Evolutionary conservation across 2,113 vertebrate species (phyloP).

Genomic region (Neodon shergylaensis): DNA sequence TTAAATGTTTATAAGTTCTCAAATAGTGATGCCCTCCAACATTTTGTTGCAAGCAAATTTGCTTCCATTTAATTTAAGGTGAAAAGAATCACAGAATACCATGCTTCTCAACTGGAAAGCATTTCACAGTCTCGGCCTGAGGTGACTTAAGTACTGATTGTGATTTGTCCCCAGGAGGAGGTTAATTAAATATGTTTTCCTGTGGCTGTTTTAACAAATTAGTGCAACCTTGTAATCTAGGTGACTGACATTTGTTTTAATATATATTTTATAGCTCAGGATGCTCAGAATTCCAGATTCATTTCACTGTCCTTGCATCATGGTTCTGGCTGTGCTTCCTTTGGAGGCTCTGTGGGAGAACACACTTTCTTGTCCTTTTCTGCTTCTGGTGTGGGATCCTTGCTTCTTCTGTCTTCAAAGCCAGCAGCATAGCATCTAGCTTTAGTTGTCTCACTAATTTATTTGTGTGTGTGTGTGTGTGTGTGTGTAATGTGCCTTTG

Average conservation of each 20-base stretch:
- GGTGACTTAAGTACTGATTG: slow-evolving; percentile 10
- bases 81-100: slow-evolving; percentile 9
- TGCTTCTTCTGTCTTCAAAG: not conserved
- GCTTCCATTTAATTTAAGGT: not conserved
- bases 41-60: not conserved
- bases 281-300: not conserved
- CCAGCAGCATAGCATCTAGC: not conserved
- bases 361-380: not conserved
- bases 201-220: not conserved
- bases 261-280: not conserved
- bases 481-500: not conserved
- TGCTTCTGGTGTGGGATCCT: not conserved
- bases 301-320: not conserved
- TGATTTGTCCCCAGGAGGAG: slow-evolving; percentile 29
- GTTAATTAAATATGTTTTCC: slow-evolving; percentile 35
- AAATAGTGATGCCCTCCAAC: not conserved
- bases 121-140: not conserved
- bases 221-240: not conserved
- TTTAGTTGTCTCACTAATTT: not conserved
- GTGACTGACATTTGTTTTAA: not conserved
- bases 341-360: not conserved
- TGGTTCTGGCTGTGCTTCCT: not conserved
- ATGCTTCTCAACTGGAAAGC: not conserved
- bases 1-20: slow-evolving; percentile 44
- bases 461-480: not conserved